Percentiles rank a stretch among this genome's conserved stretches.
Evolutionary conservation across 2,888 invertebrate species (phyloP).

Genomic region (Arrhopalites spinosus): DNA sequence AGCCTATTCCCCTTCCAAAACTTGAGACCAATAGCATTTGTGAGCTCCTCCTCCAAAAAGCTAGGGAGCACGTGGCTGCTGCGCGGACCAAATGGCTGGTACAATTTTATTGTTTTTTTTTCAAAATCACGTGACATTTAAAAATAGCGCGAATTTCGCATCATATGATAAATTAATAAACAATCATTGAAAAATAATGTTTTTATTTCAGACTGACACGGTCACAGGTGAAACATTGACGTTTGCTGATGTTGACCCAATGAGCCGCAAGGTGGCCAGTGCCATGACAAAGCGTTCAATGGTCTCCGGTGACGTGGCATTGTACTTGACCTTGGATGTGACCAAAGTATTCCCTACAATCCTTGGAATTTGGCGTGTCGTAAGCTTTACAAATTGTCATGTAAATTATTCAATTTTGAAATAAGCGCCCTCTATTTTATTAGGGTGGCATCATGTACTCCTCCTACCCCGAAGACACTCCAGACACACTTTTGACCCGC

Average conservation of each 20-base stretch:
- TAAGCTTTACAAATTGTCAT: too few relatives aligned
- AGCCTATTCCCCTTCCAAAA: conserved; percentile 41
- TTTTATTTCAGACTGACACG: conserved; percentile 53
- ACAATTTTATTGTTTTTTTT: conserved; percentile 16
- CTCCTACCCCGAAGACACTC: conserved; percentile 52
- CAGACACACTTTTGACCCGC: conserved; percentile 49
- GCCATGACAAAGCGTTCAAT: conserved; percentile 50
- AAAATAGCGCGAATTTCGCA: too few relatives aligned
- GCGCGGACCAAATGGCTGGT: conserved; percentile 52
- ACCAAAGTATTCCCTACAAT: conserved; percentile 50
- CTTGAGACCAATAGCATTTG: conserved; percentile 44
- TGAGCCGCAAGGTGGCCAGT: conserved; percentile 45
- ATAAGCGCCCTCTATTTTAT: too few relatives aligned
- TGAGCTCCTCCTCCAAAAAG: conserved; percentile 44
- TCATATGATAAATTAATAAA: too few relatives aligned
- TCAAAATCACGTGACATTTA: too few relatives aligned
- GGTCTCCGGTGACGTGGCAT: conserved; percentile 49
- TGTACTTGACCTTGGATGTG: conserved; percentile 52
- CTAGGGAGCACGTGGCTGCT: conserved; percentile 40
- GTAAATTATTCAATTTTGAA: too few relatives aligned
- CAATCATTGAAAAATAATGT: too few relatives aligned
- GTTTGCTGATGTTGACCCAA: conserved; percentile 48
- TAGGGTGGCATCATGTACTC: conserved; percentile 51
- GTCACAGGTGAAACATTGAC: conserved; percentile 46
- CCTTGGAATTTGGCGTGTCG: conserved; percentile 49